A percentile compares a stretch with the other conserved stretches of the same genome.
phyloP scores from a whole-genome alignment of 2,888 invertebrate species.

The Sesamia inferens region DNA sequence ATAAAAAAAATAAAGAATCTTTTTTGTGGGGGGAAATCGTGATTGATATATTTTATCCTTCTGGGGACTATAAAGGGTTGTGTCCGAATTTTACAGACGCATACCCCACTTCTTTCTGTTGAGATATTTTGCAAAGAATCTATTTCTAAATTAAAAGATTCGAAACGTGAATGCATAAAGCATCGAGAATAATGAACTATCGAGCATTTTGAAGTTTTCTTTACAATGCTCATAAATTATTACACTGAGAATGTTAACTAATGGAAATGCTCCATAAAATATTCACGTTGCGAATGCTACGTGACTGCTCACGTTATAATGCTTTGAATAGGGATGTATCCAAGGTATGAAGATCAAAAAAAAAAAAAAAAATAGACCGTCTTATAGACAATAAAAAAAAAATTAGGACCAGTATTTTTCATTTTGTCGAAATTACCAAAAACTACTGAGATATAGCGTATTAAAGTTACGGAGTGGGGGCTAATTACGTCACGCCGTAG shows the following conservation, averaged over 20 bases:
- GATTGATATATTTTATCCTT: not conserved
- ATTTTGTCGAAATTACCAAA: too few species aligned
- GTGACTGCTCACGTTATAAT: not conserved
- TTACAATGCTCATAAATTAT: not conserved
- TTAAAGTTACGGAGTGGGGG: too few species aligned
- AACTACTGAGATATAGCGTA: too few species aligned
- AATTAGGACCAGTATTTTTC: too few species aligned
- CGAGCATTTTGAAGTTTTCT: not conserved
- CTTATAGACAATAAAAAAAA: too few species aligned
- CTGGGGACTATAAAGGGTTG: not conserved
- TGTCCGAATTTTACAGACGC: not conserved
- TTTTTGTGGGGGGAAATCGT: not conserved
- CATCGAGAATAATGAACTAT: not conserved
- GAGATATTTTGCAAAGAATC: not conserved
- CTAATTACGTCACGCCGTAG: too few species aligned
- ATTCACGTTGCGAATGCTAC: constrained; percentile 6
- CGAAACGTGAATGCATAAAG: constrained; percentile 2
- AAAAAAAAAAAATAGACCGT: too few species aligned
- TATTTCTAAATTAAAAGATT: constrained; percentile 16
- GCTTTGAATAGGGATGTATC: too few species aligned
- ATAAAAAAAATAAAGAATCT: not conserved
- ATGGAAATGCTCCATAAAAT: not conserved
- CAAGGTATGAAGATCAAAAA: too few species aligned
- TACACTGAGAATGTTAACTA: not conserved
- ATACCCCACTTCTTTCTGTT: not conserved